Evolutionary conservation across 2,797 vertebrate genomes (phyloP).

Genomic region (Coranthus polyacanthus): DNA sequence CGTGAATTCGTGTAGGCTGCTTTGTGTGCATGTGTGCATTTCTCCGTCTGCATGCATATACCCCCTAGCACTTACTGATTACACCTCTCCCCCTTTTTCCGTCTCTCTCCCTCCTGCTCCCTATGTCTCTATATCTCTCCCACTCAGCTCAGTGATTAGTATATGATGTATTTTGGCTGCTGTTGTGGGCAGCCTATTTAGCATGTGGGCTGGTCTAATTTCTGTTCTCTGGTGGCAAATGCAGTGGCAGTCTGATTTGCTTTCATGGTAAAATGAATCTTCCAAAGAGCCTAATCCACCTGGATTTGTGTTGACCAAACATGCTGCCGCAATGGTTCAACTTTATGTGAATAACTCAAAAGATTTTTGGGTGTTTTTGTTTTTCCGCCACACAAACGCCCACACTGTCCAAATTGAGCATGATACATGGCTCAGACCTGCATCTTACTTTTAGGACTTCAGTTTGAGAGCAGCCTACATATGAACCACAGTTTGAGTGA

Average conservation of each 20-base stretch:
- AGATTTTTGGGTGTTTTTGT: slow-evolving; percentile 8
- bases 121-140: slow-evolving; percentile 64
- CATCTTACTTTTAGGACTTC: slow-evolving; percentile 41
- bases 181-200: slow-evolving; percentile 75
- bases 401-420: slow-evolving; percentile 37
- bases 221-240: slow-evolving; percentile 68
- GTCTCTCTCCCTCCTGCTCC: slow-evolving; percentile 55
- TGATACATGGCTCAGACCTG: slow-evolving; percentile 33
- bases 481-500: slow-evolving; percentile 52
- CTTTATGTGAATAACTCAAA: slow-evolving; percentile 7
- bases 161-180: slow-evolving; percentile 79
- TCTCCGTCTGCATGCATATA: slow-evolving; percentile 10
- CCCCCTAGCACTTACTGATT: slow-evolving; percentile 55
- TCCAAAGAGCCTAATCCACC: slow-evolving; percentile 35
- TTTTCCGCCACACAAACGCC: slow-evolving; percentile 43
- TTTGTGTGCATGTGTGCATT: slow-evolving; percentile 15
- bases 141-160: slow-evolving; percentile 78
- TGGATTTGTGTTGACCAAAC: slow-evolving; percentile 30
- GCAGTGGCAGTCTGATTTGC: slow-evolving; percentile 55
- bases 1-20: slow-evolving; percentile 64
- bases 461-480: slow-evolving; percentile 60
- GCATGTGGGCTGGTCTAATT: slow-evolving; percentile 76
- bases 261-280: slow-evolving; percentile 52
- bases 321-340: background rate
- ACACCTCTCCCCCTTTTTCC: slow-evolving; percentile 41